Percentiles rank a stretch among this genome's conserved stretches.
phyloP scores from a whole-genome alignment of 2,113 vertebrate genomes.

The Emydocephalus ijimae region DNA sequence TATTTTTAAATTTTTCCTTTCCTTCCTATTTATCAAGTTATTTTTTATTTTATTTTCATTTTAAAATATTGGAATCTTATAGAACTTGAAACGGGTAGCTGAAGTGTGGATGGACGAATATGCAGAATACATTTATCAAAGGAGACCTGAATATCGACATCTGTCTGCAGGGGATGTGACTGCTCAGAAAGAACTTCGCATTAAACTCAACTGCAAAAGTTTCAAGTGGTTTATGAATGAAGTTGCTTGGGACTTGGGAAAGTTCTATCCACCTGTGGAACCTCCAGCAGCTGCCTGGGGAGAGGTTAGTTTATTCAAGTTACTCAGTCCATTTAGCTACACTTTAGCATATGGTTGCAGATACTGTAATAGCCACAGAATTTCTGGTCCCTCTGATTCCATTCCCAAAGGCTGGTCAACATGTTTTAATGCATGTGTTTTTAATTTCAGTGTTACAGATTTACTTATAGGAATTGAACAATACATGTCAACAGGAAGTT shows the following conservation, averaged over 20 bases:
- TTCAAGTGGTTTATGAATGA: conserved; percentile 97
- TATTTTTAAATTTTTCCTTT: background rate
- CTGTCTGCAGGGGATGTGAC: conserved; percentile 88
- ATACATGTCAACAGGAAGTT: background rate
- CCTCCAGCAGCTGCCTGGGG: conserved; percentile 93
- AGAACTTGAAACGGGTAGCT: conserved; percentile 96
- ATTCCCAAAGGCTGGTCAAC: background rate
- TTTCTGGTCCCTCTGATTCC: fast-evolving
- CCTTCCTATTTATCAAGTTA: background rate
- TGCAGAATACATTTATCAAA: conserved; percentile 92
- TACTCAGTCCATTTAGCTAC: background rate
- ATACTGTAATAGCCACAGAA: background rate
- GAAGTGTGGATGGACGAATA: conserved; percentile 99
- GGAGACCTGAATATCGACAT: conserved; percentile 92
- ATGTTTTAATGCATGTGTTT: background rate
- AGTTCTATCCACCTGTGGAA: conserved; percentile 93
- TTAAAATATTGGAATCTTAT: conserved; percentile 14
- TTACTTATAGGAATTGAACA: conserved; percentile 1
- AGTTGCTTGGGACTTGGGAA: conserved; percentile 94
- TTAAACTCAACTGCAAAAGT: conserved; percentile 82
- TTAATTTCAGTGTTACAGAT: conserved; percentile 10
- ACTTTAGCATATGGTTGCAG: fast-evolving
- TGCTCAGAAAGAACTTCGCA: conserved; percentile 86
- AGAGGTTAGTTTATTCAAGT: conserved; percentile 74
- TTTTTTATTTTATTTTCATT: background rate